Evolutionary conservation across 2,888 invertebrate genomes (phyloP), one percentile per base, ranked within the genome.

Genomic region (Aphidius colemani): DNA sequence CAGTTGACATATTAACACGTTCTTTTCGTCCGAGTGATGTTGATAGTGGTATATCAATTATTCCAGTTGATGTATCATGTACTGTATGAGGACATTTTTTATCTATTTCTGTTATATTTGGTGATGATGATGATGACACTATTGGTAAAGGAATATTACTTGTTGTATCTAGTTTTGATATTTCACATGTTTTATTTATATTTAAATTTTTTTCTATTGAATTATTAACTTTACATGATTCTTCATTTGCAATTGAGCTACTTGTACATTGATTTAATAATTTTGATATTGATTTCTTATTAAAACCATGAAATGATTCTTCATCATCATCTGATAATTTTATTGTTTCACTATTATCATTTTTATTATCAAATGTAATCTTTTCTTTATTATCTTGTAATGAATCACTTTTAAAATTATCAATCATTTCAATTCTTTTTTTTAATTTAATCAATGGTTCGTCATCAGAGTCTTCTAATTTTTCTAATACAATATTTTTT

Each of bases 1-100:
- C 89, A 46, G 86, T 88, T 0, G 89, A 88, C 89, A 89, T 88
- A 72, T 89, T 89, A 0, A 89, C 88, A 74, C 88, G 87, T 13
- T 86, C 88, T 75, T 88, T 86, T 39, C 85, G 84, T 13, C 83
- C 75, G 56, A 83, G 77, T 13, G 80, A 80, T 1, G 83, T 74
- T 56, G 75, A 67, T 7, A 72, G 51, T 7, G 79, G 72, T 68
- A 80, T 78, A 41, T 78, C 78, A 30, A 77, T 73, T 7, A 79
- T 69, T 3, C 67, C 64, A 2, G 71, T 50, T 8, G 70, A 40
- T 45, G 69, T 69, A 13, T 65, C 63, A 43, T 72, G 71, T 10
- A n/a, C 8, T 7, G 13, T 10, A 8, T 75, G 72, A 65, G 61
- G 65, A 57, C 69, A 76, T 48, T 72, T 71, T 45, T 66, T 68